Evolutionary conservation across 2,113 vertebrate species (phyloP), one percentile per base, ranked within the genome.

Genomic region (Nannobrachium achirus): DNA sequence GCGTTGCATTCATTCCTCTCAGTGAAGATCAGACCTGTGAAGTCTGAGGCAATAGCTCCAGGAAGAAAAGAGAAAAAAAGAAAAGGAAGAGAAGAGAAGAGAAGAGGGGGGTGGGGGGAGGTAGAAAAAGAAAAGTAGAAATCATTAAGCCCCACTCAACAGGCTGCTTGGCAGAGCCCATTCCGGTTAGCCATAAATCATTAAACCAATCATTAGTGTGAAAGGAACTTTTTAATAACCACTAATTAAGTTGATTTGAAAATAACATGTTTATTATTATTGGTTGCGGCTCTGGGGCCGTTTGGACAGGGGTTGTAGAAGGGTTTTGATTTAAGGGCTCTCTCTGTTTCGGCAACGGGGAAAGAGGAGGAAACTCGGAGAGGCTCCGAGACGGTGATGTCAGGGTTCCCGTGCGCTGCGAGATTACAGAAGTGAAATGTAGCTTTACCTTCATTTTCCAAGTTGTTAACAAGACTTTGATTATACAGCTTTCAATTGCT

Each of bases 151-250:
- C 41, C 58, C 25, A 48, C 56, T 46, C 42, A 49, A 51, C 53
- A 76, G 51, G 45, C 50, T 14, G 18, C 60, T 84, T 67, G 65
- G 66, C 64, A 49, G 44, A 58, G 42, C 48, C 19, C 10, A n/a
- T 66, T 78, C 56, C 61, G 51, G 48, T 79, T 65, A 55, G 63
- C 67, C 42, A 78, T 78, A 81, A 80, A 83, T 84, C 59, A 81
- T 81, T 66, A 81, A 75, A 73, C 57, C 51, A 46, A 75, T 77
- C 76, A 76, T 86, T 86, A 80, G 69, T 53, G 69, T 63, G 49
- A 87, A 79, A 68, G 74, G 69, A 84, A 80, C 71, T 70, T 81
- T 86, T 86, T 73, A 83, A 86, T 81, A 84, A 78, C 76, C 66
- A 51, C 60, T 79, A 73, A 86, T 87, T 86, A 81, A 49, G 63